Evolutionary conservation across 2,888 invertebrate genomes (phyloP).

Genomic region (Platycnemis pennipes): DNA sequence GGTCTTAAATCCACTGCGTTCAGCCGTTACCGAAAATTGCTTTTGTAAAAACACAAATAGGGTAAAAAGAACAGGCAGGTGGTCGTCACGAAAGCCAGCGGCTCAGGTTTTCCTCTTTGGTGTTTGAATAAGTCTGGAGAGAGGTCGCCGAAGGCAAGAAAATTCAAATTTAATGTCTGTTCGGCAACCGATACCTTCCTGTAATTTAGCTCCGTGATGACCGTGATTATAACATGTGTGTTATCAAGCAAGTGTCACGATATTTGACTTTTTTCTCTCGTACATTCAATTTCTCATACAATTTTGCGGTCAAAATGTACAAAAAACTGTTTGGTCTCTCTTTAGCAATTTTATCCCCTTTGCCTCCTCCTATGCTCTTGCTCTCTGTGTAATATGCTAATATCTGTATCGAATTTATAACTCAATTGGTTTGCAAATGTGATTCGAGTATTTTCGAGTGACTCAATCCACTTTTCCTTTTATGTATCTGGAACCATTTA

Average conservation of each 20-base stretch:
- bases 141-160: neutral
- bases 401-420: no score
- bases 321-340: no score
- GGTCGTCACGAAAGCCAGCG: neutral
- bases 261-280: no score
- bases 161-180: neutral
- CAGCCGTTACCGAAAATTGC: neutral
- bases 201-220: neutral
- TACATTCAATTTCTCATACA: no score
- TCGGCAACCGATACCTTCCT: neutral
- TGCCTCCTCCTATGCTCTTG: no score
- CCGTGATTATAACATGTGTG: neutral
- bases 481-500: no score
- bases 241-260: neutral
- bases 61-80: neutral
- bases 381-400: no score
- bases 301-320: no score
- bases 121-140: neutral
- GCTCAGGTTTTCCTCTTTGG: neutral
- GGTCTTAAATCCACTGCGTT: neutral
- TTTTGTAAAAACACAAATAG: neutral
- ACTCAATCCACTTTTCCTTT: no score
- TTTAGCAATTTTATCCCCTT: no score
- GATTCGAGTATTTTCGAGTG: no score
- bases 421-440: no score